Evolutionary conservation across 2,797 vertebrate species (phyloP).

Genomic region (Phaenicophaeus curvirostris): DNA sequence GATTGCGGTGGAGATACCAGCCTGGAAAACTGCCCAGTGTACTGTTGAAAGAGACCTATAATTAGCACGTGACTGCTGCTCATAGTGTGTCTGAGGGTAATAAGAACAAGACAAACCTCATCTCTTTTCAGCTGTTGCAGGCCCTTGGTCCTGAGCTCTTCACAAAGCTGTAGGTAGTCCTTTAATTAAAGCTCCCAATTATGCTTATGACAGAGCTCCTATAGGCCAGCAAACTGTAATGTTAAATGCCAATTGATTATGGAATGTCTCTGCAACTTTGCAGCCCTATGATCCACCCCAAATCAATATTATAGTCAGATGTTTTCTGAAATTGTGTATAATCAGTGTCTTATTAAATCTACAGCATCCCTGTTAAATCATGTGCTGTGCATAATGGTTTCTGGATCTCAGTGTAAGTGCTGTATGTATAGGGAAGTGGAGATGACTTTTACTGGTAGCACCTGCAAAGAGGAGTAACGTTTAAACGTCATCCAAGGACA

Average conservation of each 20-base stretch:
- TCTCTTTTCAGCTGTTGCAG: conserved; percentile 9
- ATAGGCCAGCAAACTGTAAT: neutral
- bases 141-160: neutral
- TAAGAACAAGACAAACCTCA: neutral
- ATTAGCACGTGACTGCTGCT: neutral
- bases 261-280: neutral
- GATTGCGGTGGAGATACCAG: neutral
- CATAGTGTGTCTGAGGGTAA: neutral
- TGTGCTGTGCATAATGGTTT: neutral
- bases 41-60: neutral
- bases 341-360: neutral
- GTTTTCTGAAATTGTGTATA: neutral
- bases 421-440: neutral
- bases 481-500: neutral
- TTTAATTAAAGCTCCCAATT: conserved; percentile 20
- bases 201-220: neutral
- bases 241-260: conserved; percentile 6
- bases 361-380: neutral
- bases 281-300: neutral
- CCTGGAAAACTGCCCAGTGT: conserved; percentile 19
- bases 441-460: neutral
- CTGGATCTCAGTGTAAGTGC: neutral
- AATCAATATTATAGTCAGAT: neutral
- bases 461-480: neutral
- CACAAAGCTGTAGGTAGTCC: neutral